Evolutionary conservation across 2,888 invertebrate genomes (phyloP).

Genomic region (Microplitis deprimator): DNA sequence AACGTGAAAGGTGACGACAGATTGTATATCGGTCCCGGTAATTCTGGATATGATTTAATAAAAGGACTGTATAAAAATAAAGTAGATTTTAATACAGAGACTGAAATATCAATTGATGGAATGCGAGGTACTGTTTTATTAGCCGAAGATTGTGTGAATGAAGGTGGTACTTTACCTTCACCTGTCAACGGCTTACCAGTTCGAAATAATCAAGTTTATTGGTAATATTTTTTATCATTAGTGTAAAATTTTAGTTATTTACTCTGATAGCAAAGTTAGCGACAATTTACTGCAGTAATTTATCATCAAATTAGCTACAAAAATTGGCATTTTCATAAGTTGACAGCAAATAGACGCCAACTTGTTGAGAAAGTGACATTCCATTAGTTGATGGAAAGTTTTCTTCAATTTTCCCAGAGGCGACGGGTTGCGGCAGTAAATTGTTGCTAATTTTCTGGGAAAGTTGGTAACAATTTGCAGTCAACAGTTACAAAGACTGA

Average conservation of each 20-base stretch:
- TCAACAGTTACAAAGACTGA: no score
- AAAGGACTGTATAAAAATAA: constrained; percentile 79
- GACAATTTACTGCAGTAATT: no score
- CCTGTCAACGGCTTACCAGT: constrained; percentile 82
- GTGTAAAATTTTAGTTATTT: background rate
- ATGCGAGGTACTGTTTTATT: constrained; percentile 86
- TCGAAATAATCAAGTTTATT: constrained; percentile 71
- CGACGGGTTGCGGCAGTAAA: no score
- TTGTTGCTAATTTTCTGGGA: no score
- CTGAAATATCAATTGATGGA: constrained; percentile 82
- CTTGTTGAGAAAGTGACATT: no score
- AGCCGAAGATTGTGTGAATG: constrained; percentile 79
- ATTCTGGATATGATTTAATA: constrained; percentile 81
- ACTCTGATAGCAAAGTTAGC: no score
- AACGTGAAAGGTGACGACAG: constrained; percentile 92
- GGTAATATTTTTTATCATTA: constrained; percentile 63
- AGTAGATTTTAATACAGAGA: constrained; percentile 72
- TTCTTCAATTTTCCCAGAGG: no score
- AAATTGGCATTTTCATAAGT: no score
- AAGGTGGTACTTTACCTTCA: constrained; percentile 79
- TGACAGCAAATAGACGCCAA: no score
- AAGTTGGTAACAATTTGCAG: no score
- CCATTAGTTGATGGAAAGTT: no score
- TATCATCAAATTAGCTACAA: no score
- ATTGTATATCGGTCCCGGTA: constrained; percentile 86